Evolutionary conservation across 2,888 invertebrate species (phyloP).

Genomic region (Steinernema hermaphroditum): DNA sequence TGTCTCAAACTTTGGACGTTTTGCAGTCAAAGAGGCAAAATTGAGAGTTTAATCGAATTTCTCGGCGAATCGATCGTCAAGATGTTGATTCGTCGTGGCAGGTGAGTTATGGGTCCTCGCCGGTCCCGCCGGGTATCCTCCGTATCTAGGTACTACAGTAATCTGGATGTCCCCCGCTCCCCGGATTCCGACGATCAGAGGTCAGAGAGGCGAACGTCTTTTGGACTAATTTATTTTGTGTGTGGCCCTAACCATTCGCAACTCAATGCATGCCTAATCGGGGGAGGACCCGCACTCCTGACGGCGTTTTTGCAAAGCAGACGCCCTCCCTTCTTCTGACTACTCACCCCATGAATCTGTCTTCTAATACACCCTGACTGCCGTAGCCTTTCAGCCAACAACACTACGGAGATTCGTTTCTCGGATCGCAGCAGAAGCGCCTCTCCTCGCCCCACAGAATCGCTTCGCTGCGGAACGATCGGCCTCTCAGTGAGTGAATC

Average conservation of each 20-base stretch:
- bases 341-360: background rate
- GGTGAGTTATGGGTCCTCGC: too few relatives aligned
- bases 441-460: background rate
- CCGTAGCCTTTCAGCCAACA: conserved; percentile 14
- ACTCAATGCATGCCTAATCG: background rate
- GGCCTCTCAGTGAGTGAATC: background rate
- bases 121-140: too few relatives aligned
- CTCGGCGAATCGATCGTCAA: conserved; percentile 18
- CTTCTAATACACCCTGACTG: too few relatives aligned
- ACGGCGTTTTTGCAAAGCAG: background rate
- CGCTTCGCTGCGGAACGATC: background rate
- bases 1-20: background rate
- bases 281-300: background rate
- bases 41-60: background rate
- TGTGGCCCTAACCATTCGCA: background rate
- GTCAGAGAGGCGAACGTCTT: background rate
- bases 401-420: background rate
- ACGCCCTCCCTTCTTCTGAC: background rate
- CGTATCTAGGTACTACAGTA: too few relatives aligned
- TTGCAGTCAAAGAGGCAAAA: background rate
- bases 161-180: too few relatives aligned
- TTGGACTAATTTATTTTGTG: background rate
- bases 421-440: background rate
- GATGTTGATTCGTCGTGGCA: background rate
- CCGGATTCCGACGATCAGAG: too few relatives aligned